Evolutionary conservation across 2,113 vertebrate species (phyloP).

Genomic region (Sterna hirundo): DNA sequence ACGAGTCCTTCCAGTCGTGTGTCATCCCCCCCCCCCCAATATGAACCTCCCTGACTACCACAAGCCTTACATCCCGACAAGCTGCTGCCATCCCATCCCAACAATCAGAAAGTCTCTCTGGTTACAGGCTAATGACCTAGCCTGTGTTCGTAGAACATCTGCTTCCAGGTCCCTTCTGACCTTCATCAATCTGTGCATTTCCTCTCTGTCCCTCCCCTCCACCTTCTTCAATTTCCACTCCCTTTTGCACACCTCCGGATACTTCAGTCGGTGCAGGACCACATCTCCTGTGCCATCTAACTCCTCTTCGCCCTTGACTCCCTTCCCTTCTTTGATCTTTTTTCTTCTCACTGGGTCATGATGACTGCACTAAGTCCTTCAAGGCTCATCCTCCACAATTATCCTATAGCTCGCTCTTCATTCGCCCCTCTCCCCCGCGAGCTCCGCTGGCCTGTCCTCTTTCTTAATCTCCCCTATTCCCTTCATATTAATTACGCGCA

Average conservation of each 20-base stretch:
- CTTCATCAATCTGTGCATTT: not conserved
- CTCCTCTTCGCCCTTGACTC: not conserved
- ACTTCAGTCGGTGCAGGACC: accelerated
- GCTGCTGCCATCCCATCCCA: not conserved
- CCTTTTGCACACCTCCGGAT: not conserved
- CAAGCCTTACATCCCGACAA: not conserved
- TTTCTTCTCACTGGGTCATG: not conserved
- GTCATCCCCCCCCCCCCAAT: not conserved
- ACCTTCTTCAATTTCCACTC: not conserved
- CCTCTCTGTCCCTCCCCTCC: not conserved
- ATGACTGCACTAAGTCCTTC: not conserved
- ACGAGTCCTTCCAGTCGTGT: not conserved
- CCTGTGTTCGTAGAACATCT: not conserved
- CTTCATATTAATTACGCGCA: not conserved
- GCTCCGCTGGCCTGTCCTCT: not conserved
- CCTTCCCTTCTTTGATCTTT: not conserved
- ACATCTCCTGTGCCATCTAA: not conserved
- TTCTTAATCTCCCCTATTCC: not conserved
- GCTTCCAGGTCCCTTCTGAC: not conserved
- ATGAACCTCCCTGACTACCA: not conserved
- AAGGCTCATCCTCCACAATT: not conserved
- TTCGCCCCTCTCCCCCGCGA: not conserved
- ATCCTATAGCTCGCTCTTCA: accelerated
- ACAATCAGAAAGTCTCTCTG: not conserved
- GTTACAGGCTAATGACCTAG: not conserved